Base-by-base conservation (phyloP, 2,888 invertebrate genomes). In the Tipula lateralis region DNA sequence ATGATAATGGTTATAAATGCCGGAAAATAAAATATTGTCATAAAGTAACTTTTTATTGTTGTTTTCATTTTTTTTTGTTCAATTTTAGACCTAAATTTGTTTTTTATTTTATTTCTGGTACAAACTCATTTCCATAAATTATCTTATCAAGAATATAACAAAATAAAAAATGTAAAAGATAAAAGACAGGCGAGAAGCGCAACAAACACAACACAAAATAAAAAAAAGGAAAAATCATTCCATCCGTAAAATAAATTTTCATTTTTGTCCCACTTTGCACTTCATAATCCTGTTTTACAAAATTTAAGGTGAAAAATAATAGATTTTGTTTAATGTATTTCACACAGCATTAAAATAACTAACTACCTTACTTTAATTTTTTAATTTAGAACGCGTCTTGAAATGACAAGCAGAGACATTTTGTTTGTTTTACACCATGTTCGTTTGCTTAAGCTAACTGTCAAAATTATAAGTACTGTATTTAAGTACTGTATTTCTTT, bases 1-100 rank as follows among this genome's bases (percentile, higher is more conserved):
- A 66, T 66, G 66, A 66, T 66, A 66, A 66, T 66, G 66, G 66
- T 66, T 66, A 66, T 66, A 66, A 66, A 66, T 66, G 66, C 66
- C 66, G 66, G 66, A 24, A 66, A 66, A 66, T 66, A 66, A 66
- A 66, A 66, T 66, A 66, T 66, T 66, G 66, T 66, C 66, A 66
- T 66, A 66, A 66, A 66, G 66, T 24, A 66, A 66, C 66, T 66
- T 66, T 66, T 66, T 66, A 66, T 66, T 66, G 66, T n/a, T 66
- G 66, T 66, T 24, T 66, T 24, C 66, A 24, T 66, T 66, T 66
- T 39, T 39, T 39, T 66, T 66, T 24, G 19, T 66, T 66, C 24
- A 24, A 24, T 66, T 66, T 66, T 19, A 66, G 66, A 24, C 66
- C 66, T 66, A 66, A 66, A 66, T 66, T 66, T 66, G 66, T 66